A percentile compares a stretch with the other conserved stretches of the same genome.
Conservation (phyloP, 2,113 vertebrate species). For the Thunnus maccoyii region DNA sequence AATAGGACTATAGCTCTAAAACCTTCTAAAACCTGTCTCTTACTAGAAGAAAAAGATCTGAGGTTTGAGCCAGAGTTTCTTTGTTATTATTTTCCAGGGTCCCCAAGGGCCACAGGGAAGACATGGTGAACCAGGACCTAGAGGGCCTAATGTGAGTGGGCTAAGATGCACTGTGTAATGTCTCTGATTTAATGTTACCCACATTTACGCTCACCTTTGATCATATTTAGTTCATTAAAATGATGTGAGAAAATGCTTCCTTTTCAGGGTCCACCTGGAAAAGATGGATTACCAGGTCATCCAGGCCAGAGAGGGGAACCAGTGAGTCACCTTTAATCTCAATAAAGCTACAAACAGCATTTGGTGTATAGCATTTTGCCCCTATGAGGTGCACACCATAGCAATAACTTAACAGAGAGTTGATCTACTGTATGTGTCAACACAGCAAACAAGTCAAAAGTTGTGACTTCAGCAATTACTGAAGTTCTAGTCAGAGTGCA, state of each 20-base stretch:
- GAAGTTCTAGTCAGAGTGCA: constrained; percentile 5
- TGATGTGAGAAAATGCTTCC: constrained; percentile 22
- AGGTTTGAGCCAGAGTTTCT: neutral
- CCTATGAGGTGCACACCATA: neutral
- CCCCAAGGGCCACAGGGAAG: constrained; percentile 90
- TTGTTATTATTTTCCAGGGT: constrained; percentile 83
- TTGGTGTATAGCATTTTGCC: neutral
- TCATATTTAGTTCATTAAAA: neutral
- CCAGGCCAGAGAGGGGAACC: constrained; percentile 93
- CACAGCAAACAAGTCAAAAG: neutral
- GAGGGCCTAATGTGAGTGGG: constrained; percentile 90
- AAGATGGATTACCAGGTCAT: constrained; percentile 92
- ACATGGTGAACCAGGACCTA: constrained; percentile 88
- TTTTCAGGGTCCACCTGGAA: constrained; percentile 88
- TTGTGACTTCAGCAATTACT: constrained; percentile 22
- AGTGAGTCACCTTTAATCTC: constrained; percentile 78
- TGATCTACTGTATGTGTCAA: constrained; percentile 9
- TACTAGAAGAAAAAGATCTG: neutral
- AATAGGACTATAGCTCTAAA: constrained; percentile 1
- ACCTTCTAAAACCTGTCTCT: neutral
- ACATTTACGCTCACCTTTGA: constrained; percentile 3
- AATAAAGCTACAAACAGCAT: neutral
- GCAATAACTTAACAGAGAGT: neutral
- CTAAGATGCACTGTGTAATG: neutral
- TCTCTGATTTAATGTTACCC: neutral